phyloP scores from a whole-genome alignment of 2,113 vertebrate species.

The Danio rerio region GRCz12tu NC_133193.1:36288501-36289000 shows the following conservation, averaged over 20 bases:
- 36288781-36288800: constrained; percentile 73
- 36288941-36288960: too few species aligned
- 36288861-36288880: constrained; percentile 64
- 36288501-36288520: constrained; percentile 56
- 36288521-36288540: constrained; percentile 67
- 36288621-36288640: background rate
- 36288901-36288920: too few species aligned
- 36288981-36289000: too few species aligned
- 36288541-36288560: constrained; percentile 64
- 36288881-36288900: too few species aligned
- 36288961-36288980: too few species aligned
- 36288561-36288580: constrained; percentile 50
- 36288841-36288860: constrained; percentile 78
- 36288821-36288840: constrained; percentile 80
- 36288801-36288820: constrained; percentile 70
- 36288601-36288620: background rate
- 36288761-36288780: constrained; percentile 76
- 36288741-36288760: constrained; percentile 72
- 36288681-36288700: background rate
- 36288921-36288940: too few species aligned
- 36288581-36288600: background rate
- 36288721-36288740: background rate
- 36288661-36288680: background rate
- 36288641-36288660: background rate
- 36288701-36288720: background rate